Percentiles rank a stretch among this genome's conserved stretches.
phyloP scores from a whole-genome alignment of 2,888 invertebrate genomes.

The Machimus rusticus region DNA sequence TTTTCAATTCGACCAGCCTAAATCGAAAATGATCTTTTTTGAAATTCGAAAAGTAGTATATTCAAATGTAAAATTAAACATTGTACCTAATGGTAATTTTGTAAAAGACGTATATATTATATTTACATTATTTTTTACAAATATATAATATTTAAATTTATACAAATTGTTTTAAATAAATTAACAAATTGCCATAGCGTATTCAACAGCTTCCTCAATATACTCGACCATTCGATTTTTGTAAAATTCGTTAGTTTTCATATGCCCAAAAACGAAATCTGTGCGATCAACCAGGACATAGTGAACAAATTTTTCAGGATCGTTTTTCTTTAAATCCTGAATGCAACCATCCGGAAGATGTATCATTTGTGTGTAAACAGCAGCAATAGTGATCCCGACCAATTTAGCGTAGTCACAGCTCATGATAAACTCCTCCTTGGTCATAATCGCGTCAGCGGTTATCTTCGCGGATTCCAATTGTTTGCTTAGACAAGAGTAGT shows the following conservation, averaged over 20 bases:
- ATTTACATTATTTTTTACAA: too few relatives aligned
- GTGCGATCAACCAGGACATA: constrained; percentile 61
- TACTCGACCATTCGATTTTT: constrained; percentile 55
- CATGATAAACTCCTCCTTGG: constrained; percentile 55
- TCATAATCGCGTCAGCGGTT: constrained; percentile 53
- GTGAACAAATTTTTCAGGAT: constrained; percentile 58
- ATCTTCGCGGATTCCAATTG: constrained; percentile 52
- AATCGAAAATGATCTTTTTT: too few relatives aligned
- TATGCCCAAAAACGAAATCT: constrained; percentile 58
- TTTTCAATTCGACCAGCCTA: too few relatives aligned
- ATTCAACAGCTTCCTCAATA: constrained; percentile 55
- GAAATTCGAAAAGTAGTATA: too few relatives aligned
- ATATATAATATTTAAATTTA: too few relatives aligned
- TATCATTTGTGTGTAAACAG: constrained; percentile 59
- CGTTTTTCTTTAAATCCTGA: constrained; percentile 54
- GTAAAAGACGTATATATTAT: too few relatives aligned
- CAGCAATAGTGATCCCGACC: constrained; percentile 57
- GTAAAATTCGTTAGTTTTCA: constrained; percentile 57
- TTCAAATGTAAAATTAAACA: too few relatives aligned
- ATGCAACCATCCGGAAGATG: constrained; percentile 58
- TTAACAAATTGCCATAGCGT: not conserved
- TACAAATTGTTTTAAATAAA: not conserved
- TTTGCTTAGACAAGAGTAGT: constrained; percentile 57
- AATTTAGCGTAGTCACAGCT: constrained; percentile 57
- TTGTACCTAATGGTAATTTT: too few relatives aligned